Percentiles rank a stretch among this genome's conserved stretches.
phyloP scores from a whole-genome alignment of 2,888 invertebrate genomes.

The Phaonia tiefii region DNA sequence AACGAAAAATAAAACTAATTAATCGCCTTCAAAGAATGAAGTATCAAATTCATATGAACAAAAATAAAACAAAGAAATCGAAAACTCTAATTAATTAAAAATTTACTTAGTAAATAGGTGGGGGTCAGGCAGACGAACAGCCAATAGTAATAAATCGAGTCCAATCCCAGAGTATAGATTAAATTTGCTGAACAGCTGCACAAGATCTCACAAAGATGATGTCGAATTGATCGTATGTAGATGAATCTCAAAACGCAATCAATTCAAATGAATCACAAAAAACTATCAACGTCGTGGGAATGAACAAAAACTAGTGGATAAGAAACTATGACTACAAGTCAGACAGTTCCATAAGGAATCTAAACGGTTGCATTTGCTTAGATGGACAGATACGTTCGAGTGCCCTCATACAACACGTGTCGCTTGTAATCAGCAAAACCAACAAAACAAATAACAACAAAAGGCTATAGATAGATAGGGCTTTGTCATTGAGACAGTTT shows the following conservation, averaged over 20 bases:
- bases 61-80: constrained; percentile 53
- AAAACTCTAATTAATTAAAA: constrained; percentile 48
- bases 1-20: constrained; percentile 31
- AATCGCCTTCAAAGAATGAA: constrained; percentile 50
- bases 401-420: constrained; percentile 49
- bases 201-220: constrained; percentile 17
- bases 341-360: too few relatives aligned
- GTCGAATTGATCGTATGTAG: neutral
- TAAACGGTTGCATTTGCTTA: too few relatives aligned
- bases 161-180: too few relatives aligned
- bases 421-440: constrained; percentile 30
- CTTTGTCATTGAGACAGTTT: constrained; percentile 49
- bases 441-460: constrained; percentile 34
- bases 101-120: constrained; percentile 34
- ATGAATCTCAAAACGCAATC: constrained; percentile 10
- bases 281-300: neutral
- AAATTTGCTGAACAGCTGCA: too few relatives aligned
- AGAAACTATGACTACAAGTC: too few relatives aligned
- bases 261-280: constrained; percentile 33
- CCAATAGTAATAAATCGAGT: neutral
- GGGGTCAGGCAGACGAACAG: constrained; percentile 43
- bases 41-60: constrained; percentile 4
- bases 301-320: neutral
- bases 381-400: neutral
- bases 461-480: neutral